Conservation (phyloP, 2,113 vertebrate species). For the Xiphophorus couchianus region DNA sequence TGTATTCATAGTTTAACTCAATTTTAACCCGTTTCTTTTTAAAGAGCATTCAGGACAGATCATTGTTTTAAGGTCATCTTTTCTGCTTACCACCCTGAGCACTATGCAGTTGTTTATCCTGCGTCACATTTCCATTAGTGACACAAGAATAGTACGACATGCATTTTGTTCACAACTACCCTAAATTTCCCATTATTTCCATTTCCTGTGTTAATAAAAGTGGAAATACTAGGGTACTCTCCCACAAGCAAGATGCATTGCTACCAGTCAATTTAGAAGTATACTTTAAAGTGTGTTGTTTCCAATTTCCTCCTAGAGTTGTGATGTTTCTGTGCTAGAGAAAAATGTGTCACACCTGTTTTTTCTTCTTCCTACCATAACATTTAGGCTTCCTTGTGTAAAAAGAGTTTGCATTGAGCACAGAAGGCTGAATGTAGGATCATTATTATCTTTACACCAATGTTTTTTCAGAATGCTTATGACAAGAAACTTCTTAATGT, state of each 20-base stretch:
- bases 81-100: not conserved
- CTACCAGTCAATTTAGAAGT: constrained; percentile 34
- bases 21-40: constrained; percentile 1
- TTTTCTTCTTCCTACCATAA: too few species aligned
- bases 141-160: constrained; percentile 26
- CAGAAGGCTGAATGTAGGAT: constrained; percentile 22
- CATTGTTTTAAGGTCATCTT: constrained; percentile 18
- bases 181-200: constrained; percentile 33
- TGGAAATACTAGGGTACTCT: constrained; percentile 25
- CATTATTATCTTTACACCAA: constrained; percentile 4
- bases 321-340: constrained; percentile 20
- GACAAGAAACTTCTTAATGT: not conserved
- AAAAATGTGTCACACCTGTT: constrained; percentile 19
- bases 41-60: not conserved
- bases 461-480: not conserved
- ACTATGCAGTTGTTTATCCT: constrained; percentile 1
- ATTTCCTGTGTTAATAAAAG: constrained; percentile 41
- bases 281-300: constrained; percentile 49
- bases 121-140: constrained; percentile 17
- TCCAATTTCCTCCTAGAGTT: constrained; percentile 53
- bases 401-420: constrained; percentile 22
- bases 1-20: not conserved
- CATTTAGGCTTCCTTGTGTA: constrained; percentile 16
- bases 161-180: constrained; percentile 36
- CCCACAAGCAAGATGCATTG: constrained; percentile 32